A percentile compares a stretch with the other conserved stretches of the same genome.
These are phyloP conservation scores for Eupeodes latifasciatus DNA, from an alignment of 2,888 invertebrate species.

Conservation along the genomic window DNA sequence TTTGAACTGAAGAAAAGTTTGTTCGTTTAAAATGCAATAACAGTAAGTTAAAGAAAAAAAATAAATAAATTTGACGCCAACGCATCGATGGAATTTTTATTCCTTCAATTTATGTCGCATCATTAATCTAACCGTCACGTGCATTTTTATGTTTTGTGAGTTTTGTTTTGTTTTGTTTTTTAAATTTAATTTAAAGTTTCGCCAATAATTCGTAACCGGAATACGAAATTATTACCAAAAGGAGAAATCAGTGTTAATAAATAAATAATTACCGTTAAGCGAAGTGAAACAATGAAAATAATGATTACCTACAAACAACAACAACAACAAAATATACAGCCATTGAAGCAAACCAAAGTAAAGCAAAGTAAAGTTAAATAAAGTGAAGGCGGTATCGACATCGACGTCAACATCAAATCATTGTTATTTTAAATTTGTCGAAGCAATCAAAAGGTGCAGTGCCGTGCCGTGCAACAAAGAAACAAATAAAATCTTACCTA, in stretches of 20 bases:
- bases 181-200: conserved; percentile 46
- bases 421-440: conserved; percentile 39
- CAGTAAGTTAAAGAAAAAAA: conserved; percentile 24
- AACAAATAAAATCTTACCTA: conserved; percentile 15
- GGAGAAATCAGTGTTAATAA: conserved; percentile 55
- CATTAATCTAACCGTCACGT: conserved; percentile 47
- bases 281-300: conserved; percentile 38
- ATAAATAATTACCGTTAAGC: conserved; percentile 41
- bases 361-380: no score
- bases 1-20: neutral
- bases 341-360: conserved; percentile 9
- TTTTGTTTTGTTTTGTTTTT: neutral
- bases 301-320: neutral
- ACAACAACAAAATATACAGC: conserved; percentile 42
- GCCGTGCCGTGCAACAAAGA: conserved; percentile 5
- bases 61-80: neutral
- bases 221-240: conserved; percentile 58
- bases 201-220: conserved; percentile 59
- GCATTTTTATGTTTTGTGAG: conserved; percentile 15
- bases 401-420: neutral
- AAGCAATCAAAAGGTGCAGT: conserved; percentile 57
- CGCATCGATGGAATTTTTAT: neutral
- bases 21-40: conserved; percentile 3
- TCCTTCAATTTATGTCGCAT: conserved; percentile 2
- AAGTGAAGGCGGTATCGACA: neutral